These are phyloP conservation scores for Teleogryllus oceanicus DNA, from an alignment of 2,888 invertebrate genomes.

Conservation along the genomic window DNA sequence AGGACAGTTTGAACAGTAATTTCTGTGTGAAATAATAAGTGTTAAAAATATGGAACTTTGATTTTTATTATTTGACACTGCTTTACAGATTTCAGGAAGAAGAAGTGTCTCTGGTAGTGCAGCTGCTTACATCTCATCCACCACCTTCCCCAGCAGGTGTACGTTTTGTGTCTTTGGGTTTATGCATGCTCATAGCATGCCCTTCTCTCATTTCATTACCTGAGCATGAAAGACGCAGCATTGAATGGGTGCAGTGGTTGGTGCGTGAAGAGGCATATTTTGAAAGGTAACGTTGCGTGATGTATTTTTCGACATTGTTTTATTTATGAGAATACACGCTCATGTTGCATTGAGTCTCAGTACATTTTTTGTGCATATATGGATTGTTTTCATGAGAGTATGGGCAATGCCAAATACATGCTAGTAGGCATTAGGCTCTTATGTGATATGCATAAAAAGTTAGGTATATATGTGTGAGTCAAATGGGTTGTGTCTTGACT, in stretches of 20 bases:
- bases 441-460: too few relatives aligned
- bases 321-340: too few relatives aligned
- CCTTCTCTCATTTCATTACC: conserved; percentile 75
- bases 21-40: too few relatives aligned
- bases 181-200: conserved; percentile 92
- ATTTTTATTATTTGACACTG: not conserved
- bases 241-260: conserved; percentile 93
- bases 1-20: too few relatives aligned
- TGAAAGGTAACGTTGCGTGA: conserved; percentile 55
- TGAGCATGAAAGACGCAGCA: conserved; percentile 79
- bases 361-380: too few relatives aligned
- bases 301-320: too few relatives aligned
- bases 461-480: too few relatives aligned
- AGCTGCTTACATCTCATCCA: conserved; percentile 82
- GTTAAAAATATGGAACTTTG: not conserved
- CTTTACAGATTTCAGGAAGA: conserved; percentile 77
- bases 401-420: too few relatives aligned
- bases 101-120: conserved; percentile 78
- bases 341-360: too few relatives aligned
- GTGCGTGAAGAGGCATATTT: conserved; percentile 87
- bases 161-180: conserved; percentile 84
- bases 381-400: too few relatives aligned
- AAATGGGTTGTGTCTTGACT: too few relatives aligned
- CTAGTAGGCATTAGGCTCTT: too few relatives aligned
- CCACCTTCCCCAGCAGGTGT: conserved; percentile 85